Evolutionary conservation across 2,113 vertebrate genomes (phyloP).

Genomic region (Lynx canadensis): DNA sequence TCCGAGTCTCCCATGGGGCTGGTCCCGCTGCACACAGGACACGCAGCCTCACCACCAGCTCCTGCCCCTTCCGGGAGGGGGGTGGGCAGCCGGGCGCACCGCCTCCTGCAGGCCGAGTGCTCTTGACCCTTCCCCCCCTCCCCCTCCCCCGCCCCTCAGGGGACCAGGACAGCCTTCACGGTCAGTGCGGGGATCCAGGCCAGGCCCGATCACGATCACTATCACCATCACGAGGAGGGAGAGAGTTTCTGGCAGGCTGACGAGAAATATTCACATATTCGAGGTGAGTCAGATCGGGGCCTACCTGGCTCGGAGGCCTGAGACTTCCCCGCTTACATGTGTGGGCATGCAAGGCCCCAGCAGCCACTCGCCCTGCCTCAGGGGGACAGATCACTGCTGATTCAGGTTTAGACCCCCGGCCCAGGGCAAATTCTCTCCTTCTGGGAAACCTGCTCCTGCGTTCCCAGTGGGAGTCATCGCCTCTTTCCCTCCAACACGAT

Average conservation of each 20-base stretch:
- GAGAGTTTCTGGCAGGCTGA: too few species aligned
- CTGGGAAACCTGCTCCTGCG: neutral
- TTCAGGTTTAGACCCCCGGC: neutral
- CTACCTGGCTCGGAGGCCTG: neutral
- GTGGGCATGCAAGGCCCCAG: neutral
- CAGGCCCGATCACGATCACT: too few species aligned
- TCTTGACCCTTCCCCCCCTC: too few species aligned
- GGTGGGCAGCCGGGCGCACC: too few species aligned
- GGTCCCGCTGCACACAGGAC: conserved; percentile 32
- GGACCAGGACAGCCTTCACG: neutral
- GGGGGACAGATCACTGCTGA: neutral
- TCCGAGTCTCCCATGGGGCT: rapidly evolving
- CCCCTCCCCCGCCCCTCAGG: neutral
- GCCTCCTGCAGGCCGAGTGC: too few species aligned
- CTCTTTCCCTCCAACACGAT: neutral
- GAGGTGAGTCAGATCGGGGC: neutral
- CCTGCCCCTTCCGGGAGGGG: neutral
- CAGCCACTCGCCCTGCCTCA: neutral
- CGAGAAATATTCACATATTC: rapidly evolving
- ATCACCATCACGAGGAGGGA: too few species aligned
- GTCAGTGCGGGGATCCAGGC: too few species aligned
- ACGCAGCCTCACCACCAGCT: rapidly evolving
- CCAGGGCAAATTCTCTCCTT: neutral
- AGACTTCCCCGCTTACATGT: neutral
- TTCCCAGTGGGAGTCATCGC: neutral